Percentiles rank a stretch among this genome's conserved stretches.
These are phyloP conservation scores for Centropristis striata DNA, from an alignment of 2,113 vertebrate genomes.

Conservation along the genomic window DNA sequence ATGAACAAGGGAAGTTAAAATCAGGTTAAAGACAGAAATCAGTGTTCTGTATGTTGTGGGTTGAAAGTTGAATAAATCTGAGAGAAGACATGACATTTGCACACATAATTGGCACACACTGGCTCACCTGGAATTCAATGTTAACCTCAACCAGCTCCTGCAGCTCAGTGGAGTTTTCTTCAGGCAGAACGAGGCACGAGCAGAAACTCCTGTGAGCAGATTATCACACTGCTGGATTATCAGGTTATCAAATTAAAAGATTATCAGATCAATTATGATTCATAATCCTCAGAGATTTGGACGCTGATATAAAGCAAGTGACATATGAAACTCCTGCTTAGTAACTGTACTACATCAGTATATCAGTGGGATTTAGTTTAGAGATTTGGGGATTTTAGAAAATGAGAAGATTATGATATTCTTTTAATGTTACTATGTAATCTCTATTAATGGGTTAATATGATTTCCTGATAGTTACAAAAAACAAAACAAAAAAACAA, in stretches of 20 bases:
- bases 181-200: slow-evolving; percentile 73
- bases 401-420: too few species aligned
- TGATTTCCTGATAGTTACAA: too few species aligned
- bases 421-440: too few species aligned
- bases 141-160: slow-evolving; percentile 69
- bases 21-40: neutral
- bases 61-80: neutral
- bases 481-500: too few species aligned
- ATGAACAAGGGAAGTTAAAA: neutral
- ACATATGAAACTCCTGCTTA: neutral
- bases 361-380: too few species aligned
- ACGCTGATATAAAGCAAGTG: neutral
- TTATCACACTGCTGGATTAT: neutral
- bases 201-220: slow-evolving; percentile 73
- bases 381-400: too few species aligned
- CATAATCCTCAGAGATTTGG: neutral
- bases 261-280: neutral
- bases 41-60: neutral
- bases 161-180: slow-evolving; percentile 73
- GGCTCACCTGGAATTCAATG: slow-evolving; percentile 72
- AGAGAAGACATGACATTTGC: neutral
- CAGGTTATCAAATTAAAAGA: neutral
- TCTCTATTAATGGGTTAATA: too few species aligned
- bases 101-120: neutral
- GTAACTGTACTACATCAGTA: too few species aligned